Evolutionary conservation across 2,888 invertebrate genomes (phyloP).

Genomic region (Pseudococcus jackbeardsleyi): DNA sequence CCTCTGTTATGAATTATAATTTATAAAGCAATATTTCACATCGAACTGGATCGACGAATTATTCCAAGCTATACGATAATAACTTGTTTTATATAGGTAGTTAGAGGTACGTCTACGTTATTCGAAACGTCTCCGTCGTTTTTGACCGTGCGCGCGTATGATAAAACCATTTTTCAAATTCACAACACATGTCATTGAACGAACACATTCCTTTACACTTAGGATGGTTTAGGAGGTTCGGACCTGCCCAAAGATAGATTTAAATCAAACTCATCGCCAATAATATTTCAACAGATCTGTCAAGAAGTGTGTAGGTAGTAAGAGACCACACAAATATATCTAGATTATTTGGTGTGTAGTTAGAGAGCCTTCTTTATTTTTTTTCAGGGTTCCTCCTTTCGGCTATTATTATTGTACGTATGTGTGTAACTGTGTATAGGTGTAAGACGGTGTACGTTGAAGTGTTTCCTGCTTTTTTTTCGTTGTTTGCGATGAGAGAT

Average conservation of each 20-base stretch:
- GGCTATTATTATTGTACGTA: neutral
- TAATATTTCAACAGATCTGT: conserved; percentile 51
- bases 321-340: conserved; percentile 35
- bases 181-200: conserved; percentile 48
- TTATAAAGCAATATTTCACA: conserved; percentile 3
- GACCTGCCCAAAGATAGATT: conserved; percentile 32
- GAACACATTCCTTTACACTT: conserved; percentile 22
- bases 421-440: neutral
- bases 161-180: conserved; percentile 45
- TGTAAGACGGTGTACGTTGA: neutral
- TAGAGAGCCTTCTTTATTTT: neutral
- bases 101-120: neutral
- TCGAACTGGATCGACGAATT: conserved; percentile 34
- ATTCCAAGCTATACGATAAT: conserved; percentile 3
- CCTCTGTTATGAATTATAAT: conserved; percentile 4
- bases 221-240: neutral
- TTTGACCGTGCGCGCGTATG: neutral
- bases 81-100: conserved; percentile 7
- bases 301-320: conserved; percentile 50
- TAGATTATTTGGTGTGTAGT: conserved; percentile 4
- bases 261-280: conserved; percentile 50
- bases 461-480: neutral
- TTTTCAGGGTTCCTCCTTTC: conserved; percentile 1
- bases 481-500: neutral
- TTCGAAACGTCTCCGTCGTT: neutral